Evolutionary conservation across 1,140 invertebrate species (phyloP).

Genomic region (Probaryconus sp.): DNA sequence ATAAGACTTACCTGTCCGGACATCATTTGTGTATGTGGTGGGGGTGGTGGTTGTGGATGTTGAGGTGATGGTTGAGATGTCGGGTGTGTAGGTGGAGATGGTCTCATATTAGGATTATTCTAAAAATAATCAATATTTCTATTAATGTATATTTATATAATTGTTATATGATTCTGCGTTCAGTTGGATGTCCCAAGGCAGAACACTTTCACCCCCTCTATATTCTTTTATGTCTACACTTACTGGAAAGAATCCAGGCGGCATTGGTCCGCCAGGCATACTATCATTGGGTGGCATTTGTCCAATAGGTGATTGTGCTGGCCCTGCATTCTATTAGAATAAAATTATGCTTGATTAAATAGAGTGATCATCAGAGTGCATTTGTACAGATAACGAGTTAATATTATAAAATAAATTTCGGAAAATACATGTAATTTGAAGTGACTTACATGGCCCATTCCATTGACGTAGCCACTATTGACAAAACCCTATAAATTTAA

Average conservation of each 20-base stretch:
- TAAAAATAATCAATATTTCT: conserved; percentile 75
- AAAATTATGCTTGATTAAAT: not conserved
- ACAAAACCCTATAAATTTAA: conserved; percentile 88
- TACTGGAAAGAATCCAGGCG: conserved; percentile 94
- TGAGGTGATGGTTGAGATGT: conserved; percentile 89
- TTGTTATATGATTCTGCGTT: too few relatives aligned
- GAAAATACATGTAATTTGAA: too few relatives aligned
- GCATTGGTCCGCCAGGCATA: conserved; percentile 93
- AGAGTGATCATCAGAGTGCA: too few relatives aligned
- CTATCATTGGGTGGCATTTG: conserved; percentile 95
- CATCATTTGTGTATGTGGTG: conserved; percentile 92
- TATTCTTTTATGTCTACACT: too few relatives aligned
- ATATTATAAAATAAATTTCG: too few relatives aligned
- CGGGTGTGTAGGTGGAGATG: conserved; percentile 92
- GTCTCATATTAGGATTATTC: conserved; percentile 91
- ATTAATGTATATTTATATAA: too few relatives aligned
- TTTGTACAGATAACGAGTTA: too few relatives aligned
- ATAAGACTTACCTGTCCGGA: conserved; percentile 83
- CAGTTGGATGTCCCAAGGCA: too few relatives aligned
- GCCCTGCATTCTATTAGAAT: conserved; percentile 85
- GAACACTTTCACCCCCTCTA: too few relatives aligned
- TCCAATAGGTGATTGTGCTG: conserved; percentile 87
- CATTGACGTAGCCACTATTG: conserved; percentile 97
- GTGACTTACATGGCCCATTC: conserved; percentile 95
- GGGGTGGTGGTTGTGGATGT: conserved; percentile 89